Base-by-base conservation (phyloP, 1,140 invertebrate genomes). In the Solenopsis fugax region DNA sequence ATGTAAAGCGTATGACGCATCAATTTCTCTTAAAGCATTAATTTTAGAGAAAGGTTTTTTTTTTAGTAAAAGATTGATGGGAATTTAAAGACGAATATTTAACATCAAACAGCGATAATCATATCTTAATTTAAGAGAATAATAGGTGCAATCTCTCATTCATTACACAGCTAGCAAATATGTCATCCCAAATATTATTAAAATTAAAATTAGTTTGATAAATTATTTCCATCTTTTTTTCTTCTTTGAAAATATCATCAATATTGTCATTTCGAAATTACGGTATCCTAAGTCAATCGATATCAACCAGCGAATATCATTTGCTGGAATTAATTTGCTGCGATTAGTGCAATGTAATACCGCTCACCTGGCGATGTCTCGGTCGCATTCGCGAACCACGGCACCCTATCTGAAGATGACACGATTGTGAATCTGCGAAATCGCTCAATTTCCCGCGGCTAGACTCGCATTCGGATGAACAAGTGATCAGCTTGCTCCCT, bases 301-400 rank as follows among this genome's bases (percentile, higher is more conserved):
- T 41, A 24, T 60, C 48, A 50, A 60, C n/a, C 9, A 4, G 29
- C 18, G 60, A 60, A 37, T 84, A 60, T n/a, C 24, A 18, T 16
- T 4, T 1, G 2, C 0, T 12, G 65, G 41, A 73, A 73, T 29
- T 1, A 21, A 84, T 62, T 18, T 24, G 13, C 18, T 16, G 21
- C 13, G 45, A 84, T 60, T 84, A 84, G n/a, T 10, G 18, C 12
- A 48, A 54, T 60, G 12, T 24, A 16, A 29, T 67, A n/a, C 18
- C n/a, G 37, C 41, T 78, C 24, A 86, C 76, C 64, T 60, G 50
- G 4, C 50, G 64, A 52, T n/a, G 50, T 71, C 50, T 13, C 9
- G 24, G 9, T n/a, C 50, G 50, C 6, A n/a, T 18, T 65, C 62
- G 60, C 85, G 24, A 48, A 9, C 16, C 21, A 16, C 4, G 10